These are phyloP conservation scores for Scaptomyza graminum DNA, from an alignment of 1,140 invertebrate genomes.

Conservation along the genomic window DNA sequence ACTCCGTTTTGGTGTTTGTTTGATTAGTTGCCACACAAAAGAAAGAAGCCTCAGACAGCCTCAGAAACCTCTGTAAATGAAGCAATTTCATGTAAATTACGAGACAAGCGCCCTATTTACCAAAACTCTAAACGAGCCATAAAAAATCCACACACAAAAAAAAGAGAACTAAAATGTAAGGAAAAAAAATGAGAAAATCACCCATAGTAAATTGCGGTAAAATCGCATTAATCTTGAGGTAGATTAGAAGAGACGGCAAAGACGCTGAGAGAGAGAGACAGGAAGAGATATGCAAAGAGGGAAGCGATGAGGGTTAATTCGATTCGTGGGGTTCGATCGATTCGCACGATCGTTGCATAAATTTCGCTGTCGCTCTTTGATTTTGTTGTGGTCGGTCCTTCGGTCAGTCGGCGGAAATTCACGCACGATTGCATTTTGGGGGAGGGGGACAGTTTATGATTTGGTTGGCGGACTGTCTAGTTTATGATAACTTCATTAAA, in stretches of 20 bases:
- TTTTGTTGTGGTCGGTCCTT: slow-evolving; percentile 66
- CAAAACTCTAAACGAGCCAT: slow-evolving; percentile 71
- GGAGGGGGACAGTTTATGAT: slow-evolving; percentile 45
- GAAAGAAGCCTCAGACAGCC: slow-evolving; percentile 23
- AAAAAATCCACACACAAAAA: slow-evolving; percentile 60
- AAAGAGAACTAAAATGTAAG: slow-evolving; percentile 8
- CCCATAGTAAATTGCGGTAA: slow-evolving; percentile 55
- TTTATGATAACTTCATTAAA: slow-evolving; percentile 79
- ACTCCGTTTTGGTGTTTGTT: not conserved
- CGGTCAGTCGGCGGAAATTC: slow-evolving; percentile 44
- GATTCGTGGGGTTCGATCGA: slow-evolving; percentile 40
- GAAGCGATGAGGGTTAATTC: slow-evolving; percentile 46
- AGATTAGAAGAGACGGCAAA: slow-evolving; percentile 34
- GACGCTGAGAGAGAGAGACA: not conserved
- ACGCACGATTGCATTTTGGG: slow-evolving; percentile 61
- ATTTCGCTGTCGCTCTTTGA: slow-evolving; percentile 64
- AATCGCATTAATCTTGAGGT: slow-evolving; percentile 78
- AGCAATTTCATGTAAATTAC: slow-evolving; percentile 82
- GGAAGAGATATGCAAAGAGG: slow-evolving; percentile 71
- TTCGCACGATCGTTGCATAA: slow-evolving; percentile 49
- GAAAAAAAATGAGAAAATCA: slow-evolving; percentile 35
- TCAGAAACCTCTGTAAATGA: slow-evolving; percentile 56
- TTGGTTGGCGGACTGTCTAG: slow-evolving; percentile 15
- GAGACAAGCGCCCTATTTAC: slow-evolving; percentile 78
- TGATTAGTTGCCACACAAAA: slow-evolving; percentile 30